Percentiles rank a stretch among this genome's conserved stretches.
Conservation (phyloP, 2,113 vertebrate species). For the Antidorcas marsupialis region DNA sequence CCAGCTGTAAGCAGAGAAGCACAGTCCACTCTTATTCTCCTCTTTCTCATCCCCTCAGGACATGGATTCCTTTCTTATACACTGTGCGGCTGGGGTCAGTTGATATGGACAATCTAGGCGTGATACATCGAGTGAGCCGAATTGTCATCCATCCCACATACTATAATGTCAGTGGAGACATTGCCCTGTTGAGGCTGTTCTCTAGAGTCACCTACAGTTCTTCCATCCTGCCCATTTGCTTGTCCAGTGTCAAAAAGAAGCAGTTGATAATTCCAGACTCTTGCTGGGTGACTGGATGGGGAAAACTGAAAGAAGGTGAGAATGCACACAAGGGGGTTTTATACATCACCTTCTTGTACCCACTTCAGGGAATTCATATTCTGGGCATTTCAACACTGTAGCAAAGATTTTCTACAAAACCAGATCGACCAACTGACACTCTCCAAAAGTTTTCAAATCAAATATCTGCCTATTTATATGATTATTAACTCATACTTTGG, state of each 20-base stretch:
- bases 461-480: not conserved
- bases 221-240: slow-evolving; percentile 40
- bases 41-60: not conserved
- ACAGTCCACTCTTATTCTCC: not conserved
- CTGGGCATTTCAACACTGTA: not conserved
- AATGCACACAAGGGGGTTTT: not conserved
- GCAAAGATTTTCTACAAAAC: slow-evolving; percentile 4
- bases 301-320: not conserved
- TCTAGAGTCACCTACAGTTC: not conserved
- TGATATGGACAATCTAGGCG: fast-evolving
- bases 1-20: not conserved
- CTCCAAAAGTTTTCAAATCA: not conserved
- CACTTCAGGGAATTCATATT: not conserved
- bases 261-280: not conserved
- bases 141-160: not conserved
- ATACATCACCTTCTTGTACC: not conserved
- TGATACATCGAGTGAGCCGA: not conserved
- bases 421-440: not conserved
- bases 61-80: not conserved
- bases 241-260: not conserved
- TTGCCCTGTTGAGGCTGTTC: slow-evolving; percentile 34
- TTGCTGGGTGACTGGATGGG: slow-evolving; percentile 59
- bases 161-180: fast-evolving
- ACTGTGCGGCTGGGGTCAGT: slow-evolving; percentile 18
- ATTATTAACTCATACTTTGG: slow-evolving; percentile 15